These are phyloP conservation scores for Drosophila neonasuta DNA, from an alignment of 2,888 invertebrate genomes.

Conservation along the genomic window DNA sequence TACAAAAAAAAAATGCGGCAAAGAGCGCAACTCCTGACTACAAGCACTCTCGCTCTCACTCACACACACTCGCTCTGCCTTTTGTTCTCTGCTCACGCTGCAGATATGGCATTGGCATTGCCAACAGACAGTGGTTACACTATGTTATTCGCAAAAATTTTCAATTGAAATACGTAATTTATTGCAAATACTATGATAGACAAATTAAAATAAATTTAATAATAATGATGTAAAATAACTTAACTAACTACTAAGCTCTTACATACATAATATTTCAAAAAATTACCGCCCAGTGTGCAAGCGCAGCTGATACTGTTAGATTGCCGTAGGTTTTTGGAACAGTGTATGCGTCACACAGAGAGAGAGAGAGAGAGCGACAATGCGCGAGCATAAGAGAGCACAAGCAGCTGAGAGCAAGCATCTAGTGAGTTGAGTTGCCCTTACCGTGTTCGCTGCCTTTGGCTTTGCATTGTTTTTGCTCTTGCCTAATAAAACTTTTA, in stretches of 20 bases:
- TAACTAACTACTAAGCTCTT: background rate
- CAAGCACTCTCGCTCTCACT: slow-evolving; percentile 32
- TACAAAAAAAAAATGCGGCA: slow-evolving; percentile 64
- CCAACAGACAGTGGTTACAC: slow-evolving; percentile 35
- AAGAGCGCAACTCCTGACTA: slow-evolving; percentile 60
- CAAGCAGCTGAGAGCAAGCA: slow-evolving; percentile 25
- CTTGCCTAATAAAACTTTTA: slow-evolving; percentile 56
- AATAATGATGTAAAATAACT: background rate
- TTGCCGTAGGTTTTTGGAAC: slow-evolving; percentile 16
- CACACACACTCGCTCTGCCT: slow-evolving; percentile 24
- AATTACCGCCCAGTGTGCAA: slow-evolving; percentile 3
- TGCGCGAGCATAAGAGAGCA: slow-evolving; percentile 34
- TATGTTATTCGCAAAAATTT: background rate
- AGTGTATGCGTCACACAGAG: slow-evolving; percentile 28
- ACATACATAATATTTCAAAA: background rate
- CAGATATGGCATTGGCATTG: slow-evolving; percentile 53
- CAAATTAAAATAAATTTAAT: background rate
- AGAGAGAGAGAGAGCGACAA: slow-evolving; percentile 22
- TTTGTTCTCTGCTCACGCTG: slow-evolving; percentile 33
- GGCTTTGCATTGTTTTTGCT: slow-evolving; percentile 28
- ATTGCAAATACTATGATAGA: background rate
- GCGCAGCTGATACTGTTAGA: slow-evolving; percentile 11
- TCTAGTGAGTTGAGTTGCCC: slow-evolving; percentile 22
- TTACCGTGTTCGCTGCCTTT: slow-evolving; percentile 28
- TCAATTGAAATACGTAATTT: background rate